phyloP scores from a whole-genome alignment of 1,140 invertebrate genomes.

The Araneus ventricosus region DNA sequence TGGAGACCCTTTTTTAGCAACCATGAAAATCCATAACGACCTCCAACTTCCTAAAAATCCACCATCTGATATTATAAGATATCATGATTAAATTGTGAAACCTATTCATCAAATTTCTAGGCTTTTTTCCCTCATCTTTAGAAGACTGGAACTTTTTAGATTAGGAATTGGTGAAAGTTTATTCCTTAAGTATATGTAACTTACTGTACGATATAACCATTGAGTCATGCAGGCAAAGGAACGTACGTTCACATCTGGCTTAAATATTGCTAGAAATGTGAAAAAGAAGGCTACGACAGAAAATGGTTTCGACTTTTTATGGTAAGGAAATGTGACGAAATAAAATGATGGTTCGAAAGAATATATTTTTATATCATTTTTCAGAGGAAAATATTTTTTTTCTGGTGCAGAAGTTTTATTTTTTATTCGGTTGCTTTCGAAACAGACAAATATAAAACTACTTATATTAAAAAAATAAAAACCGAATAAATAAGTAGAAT shows the following conservation, averaged over 20 bases:
- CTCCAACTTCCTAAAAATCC: background rate
- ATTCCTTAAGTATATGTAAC: background rate
- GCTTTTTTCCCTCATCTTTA: background rate
- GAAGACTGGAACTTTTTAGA: background rate
- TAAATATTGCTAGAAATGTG: background rate
- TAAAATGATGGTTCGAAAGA: background rate
- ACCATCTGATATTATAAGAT: background rate
- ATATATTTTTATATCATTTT: background rate
- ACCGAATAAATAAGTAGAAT: no score
- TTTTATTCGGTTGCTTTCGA: no score
- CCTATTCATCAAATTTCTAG: background rate
- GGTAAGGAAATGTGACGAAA: background rate
- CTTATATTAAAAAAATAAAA: no score
- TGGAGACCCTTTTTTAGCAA: background rate
- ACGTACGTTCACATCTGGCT: background rate
- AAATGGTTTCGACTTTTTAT: background rate
- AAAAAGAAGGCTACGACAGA: background rate
- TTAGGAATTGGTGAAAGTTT: background rate
- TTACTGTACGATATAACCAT: background rate
- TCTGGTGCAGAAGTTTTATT: background rate
- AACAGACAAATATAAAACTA: no score
- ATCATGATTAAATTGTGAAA: background rate
- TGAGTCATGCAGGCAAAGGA: background rate
- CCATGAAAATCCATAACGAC: background rate
- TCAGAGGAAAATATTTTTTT: background rate